phyloP scores from a whole-genome alignment of 37 sponge, comb jelly and placozoan genomes.

The Hormiphora californensis region DNA sequence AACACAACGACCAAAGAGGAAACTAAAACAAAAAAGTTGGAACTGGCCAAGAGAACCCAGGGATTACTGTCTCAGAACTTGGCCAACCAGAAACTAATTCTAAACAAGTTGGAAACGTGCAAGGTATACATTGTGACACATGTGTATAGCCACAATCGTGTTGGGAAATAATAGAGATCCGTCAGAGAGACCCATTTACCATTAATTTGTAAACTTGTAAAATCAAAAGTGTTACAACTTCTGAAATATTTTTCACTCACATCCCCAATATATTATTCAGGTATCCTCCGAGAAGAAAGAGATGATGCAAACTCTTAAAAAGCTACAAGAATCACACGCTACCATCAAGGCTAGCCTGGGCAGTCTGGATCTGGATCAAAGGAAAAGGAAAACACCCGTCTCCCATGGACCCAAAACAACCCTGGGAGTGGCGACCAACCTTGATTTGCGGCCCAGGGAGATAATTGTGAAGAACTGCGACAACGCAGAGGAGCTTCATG shows the following conservation, averaged over 20 bases:
- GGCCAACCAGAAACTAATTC: conserved; percentile 36
- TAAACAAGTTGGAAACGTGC: no score
- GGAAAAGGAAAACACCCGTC: not conserved
- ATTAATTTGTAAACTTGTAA: no score
- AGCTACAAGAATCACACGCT: conserved; percentile 19
- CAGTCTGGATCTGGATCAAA: not conserved
- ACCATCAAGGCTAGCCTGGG: conserved; percentile 22
- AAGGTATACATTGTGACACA: no score
- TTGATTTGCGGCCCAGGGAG: conserved; percentile 44
- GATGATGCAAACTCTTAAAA: not conserved
- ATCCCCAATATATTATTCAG: no score
- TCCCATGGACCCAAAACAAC: not conserved
- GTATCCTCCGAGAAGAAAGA: not conserved
- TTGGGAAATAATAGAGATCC: no score
- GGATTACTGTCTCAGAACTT: conserved; percentile 14
- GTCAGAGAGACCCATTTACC: no score
- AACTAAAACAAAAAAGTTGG: not conserved
- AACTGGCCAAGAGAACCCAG: conserved; percentile 12
- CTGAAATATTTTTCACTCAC: no score
- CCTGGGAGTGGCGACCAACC: conserved; percentile 29
- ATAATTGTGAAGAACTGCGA: conserved; percentile 38
- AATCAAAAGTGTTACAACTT: no score
- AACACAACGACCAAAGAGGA: not conserved
- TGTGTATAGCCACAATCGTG: no score
- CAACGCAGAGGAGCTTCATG: conserved; percentile 37